Base-by-base conservation (phyloP, 1,140 invertebrate genomes). In the Drosophila prosaltans region DNA sequence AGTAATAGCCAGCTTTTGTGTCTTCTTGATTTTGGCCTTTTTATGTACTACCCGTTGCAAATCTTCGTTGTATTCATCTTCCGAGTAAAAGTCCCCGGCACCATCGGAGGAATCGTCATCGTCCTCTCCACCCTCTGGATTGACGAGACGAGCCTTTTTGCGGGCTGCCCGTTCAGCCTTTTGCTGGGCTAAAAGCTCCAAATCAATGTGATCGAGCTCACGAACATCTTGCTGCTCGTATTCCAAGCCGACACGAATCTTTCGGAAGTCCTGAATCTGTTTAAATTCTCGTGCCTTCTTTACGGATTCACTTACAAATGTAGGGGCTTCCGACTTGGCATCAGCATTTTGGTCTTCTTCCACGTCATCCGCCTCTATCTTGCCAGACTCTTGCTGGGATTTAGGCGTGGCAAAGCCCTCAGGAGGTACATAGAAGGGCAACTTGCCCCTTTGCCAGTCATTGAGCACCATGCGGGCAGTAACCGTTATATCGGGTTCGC, bases 401-500 rank as follows among this genome's bases (percentile, higher is more conserved):
- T 91, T 78, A 10, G 95, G 95, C 58, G 94, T 91, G 91, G 96
- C 95, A 92, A 95, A 97, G 10, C 95, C 96, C 65, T 96, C 95
- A 9, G 98, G 98, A 60, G 95, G 94, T 1, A 98, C 95, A 94
- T 98, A 99, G 92, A 97, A 99, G 0, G 98, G 98, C 45, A 99
- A 93, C 93, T 98, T 98, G 10, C 99, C 99, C 85, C 99, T 94
- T 93, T 99, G 99, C 96, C 97, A 99, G 92, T 99, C 99, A 94
- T 99, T 99, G 0, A 99, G 93, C 2, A 99, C 95, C 96, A 99
- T 99, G 92, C 97, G 97, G 0, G 99, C 96, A 11, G 97, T 96
- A 57, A 96, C 96, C 57, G 94, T 93, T 9, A 98, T 93, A 93
- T 99, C 98, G 9, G 99, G 97, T 92, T 99, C 98, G 28, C 98